Conservation (phyloP, 2,113 vertebrate species). For the Phoenicopterus ruber region DNA sequence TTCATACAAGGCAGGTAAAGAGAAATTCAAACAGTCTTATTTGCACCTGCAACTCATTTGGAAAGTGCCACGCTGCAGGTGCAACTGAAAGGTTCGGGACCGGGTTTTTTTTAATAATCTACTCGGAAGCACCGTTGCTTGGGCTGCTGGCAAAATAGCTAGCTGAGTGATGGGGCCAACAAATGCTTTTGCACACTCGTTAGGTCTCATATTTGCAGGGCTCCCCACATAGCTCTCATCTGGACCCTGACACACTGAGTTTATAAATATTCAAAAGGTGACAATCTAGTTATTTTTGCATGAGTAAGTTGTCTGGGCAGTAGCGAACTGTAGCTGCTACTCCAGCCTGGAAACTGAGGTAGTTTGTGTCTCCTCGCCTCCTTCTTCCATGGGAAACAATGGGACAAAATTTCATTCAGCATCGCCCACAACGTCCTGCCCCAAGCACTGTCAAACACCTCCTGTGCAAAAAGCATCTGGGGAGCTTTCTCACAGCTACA, state of each 20-base stretch:
- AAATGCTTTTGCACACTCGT: not conserved
- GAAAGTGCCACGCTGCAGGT: not conserved
- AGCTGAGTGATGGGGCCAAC: not conserved
- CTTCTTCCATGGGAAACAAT: not conserved
- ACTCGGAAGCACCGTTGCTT: not conserved
- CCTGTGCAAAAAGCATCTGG: not conserved
- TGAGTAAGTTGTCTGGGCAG: not conserved
- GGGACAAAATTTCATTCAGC: not conserved
- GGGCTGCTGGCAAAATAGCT: not conserved
- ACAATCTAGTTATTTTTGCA: not conserved
- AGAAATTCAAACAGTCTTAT: not conserved
- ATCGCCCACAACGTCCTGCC: accelerated
- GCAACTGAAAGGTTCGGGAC: not conserved
- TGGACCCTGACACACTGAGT: not conserved
- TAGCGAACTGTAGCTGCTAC: not conserved
- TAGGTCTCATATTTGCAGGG: not conserved
- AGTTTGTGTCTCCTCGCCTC: not conserved
- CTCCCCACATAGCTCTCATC: not conserved
- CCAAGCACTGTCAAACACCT: accelerated
- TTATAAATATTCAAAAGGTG: not conserved
- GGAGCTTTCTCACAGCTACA: not conserved
- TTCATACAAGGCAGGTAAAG: not conserved
- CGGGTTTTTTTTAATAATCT: not conserved
- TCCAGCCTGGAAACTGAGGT: not conserved
- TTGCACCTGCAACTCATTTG: not conserved